These are phyloP conservation scores for Drosophila anceps DNA, from an alignment of 2,888 invertebrate genomes.

Conservation along the genomic window DNA sequence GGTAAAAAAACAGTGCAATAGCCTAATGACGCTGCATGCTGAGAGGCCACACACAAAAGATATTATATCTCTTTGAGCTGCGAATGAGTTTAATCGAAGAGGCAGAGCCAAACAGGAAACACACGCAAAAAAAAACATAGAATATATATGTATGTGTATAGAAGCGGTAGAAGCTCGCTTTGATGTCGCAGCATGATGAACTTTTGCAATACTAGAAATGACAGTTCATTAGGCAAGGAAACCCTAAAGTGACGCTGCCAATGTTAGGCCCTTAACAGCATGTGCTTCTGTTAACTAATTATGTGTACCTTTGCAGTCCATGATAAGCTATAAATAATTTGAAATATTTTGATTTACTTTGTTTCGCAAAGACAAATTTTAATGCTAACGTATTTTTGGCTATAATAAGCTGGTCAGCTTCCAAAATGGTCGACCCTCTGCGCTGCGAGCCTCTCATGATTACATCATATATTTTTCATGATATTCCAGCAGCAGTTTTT, in stretches of 20 bases:
- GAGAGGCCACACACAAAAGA: conserved; percentile 33
- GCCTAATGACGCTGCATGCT: conserved; percentile 54
- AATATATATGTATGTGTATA: neutral
- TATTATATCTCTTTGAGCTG: conserved; percentile 39
- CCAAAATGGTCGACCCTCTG: neutral
- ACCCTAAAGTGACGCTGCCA: neutral
- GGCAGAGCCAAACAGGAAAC: neutral
- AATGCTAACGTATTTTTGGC: conserved; percentile 4
- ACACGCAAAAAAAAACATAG: neutral
- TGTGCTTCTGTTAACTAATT: no score
- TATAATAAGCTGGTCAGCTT: conserved; percentile 24
- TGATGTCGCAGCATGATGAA: conserved; percentile 1
- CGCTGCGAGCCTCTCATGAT: conserved; percentile 37
- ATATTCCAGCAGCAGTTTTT: conserved; percentile 40
- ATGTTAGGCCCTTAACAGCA: neutral
- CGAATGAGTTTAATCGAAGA: conserved; percentile 27
- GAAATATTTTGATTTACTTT: neutral
- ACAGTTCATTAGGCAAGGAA: conserved; percentile 2
- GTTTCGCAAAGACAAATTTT: neutral
- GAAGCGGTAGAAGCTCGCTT: conserved; percentile 3
- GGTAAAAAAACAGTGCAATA: conserved; percentile 48
- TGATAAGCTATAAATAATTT: neutral
- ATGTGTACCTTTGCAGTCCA: no score
- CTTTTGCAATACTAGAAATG: neutral
- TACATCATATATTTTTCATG: conserved; percentile 67